Conservation (phyloP, 2,113 vertebrate species). For the Ursus arctos region DNA sequence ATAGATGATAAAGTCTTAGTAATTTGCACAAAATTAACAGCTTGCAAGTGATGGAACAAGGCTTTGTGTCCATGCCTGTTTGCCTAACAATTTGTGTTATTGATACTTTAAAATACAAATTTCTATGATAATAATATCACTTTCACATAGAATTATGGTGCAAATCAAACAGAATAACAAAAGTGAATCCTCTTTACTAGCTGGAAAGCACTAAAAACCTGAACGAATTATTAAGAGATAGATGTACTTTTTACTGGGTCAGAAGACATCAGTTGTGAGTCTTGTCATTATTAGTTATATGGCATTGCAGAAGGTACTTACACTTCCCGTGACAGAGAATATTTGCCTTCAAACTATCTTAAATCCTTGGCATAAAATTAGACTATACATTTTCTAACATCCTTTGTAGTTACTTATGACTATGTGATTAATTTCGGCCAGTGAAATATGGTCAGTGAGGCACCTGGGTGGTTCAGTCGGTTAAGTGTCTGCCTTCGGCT, state of each 20-base stretch:
- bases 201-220: background rate
- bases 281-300: background rate
- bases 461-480: background rate
- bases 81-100: background rate
- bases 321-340: background rate
- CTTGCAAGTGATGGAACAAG: background rate
- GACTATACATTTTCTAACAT: background rate
- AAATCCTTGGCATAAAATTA: background rate
- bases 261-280: background rate
- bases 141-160: background rate
- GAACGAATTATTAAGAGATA: background rate
- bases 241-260: background rate
- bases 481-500: background rate
- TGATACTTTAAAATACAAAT: background rate
- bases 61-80: background rate
- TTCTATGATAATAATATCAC: background rate
- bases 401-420: background rate
- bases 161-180: background rate
- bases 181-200: background rate
- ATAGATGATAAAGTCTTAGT: background rate
- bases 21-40: background rate
- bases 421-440: background rate
- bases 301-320: background rate
- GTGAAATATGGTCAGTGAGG: background rate
- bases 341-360: background rate